These are phyloP conservation scores for Taurulus bubalis DNA, from an alignment of 2,113 vertebrate genomes.

Conservation along the genomic window DNA sequence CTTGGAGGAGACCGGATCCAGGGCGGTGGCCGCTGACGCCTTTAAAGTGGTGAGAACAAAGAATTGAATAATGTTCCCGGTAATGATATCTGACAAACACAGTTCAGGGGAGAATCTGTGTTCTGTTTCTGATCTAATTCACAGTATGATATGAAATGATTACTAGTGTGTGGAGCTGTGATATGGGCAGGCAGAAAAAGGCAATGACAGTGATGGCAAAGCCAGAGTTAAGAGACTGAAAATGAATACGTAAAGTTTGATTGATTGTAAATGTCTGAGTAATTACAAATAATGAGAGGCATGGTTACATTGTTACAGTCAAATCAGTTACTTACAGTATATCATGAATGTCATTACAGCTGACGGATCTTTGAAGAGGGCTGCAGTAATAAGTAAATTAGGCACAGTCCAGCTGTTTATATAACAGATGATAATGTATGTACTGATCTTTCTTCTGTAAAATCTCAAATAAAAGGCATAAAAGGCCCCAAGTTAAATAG, in stretches of 20 bases:
- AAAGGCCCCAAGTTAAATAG: background rate
- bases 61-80: background rate
- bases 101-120: background rate
- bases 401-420: background rate
- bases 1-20: slow-evolving; percentile 91
- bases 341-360: background rate
- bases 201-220: background rate
- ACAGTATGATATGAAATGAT: background rate
- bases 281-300: background rate
- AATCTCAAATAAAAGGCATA: background rate
- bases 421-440: background rate
- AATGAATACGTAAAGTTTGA: background rate
- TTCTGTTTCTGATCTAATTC: background rate
- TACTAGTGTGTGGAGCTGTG: background rate
- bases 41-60: slow-evolving; percentile 90
- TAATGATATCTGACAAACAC: no score
- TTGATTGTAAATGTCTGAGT: background rate
- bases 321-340: background rate
- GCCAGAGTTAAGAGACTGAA: background rate
- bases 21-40: slow-evolving; percentile 89
- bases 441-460: background rate
- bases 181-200: background rate
- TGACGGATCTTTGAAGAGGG: background rate
- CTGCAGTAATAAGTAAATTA: background rate
- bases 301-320: background rate